Evolutionary conservation across 2,888 invertebrate genomes (phyloP), one percentile per base, ranked within the genome.

Genomic region (Halocaridina rubra): DNA sequence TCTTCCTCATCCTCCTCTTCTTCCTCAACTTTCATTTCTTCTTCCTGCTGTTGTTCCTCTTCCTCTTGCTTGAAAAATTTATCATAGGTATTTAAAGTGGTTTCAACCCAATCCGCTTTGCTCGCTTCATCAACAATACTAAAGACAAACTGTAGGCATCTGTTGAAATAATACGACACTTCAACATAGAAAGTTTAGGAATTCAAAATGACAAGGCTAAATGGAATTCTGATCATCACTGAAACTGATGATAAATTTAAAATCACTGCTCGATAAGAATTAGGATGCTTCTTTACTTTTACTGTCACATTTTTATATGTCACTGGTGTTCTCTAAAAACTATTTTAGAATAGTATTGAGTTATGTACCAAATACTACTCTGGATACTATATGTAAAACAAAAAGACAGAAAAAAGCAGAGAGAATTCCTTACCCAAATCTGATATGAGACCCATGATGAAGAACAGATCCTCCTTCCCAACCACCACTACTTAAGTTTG

Each of bases 101-200:
- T 82, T 53, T 79, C 53, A 13, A 74, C 76, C 86, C 86, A 86
- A 39, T 86, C 82, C 22, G 84, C 86, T 69, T 86, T 84, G 72
- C 84, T 88, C 3, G 88, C 88, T 53, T 85, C 85, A 27, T 88
- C 88, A 19, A 88, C 86, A 13, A 88, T 79, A 46, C 88, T 88
- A 77, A 88, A 88, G 80, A 88, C 88, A 81, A 88, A 88, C 81
- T 86, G 85, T 24, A 88, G 39, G 75, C 88, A 88, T 29, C 88
- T 88, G 67, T 7, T n/a, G n/a, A n/a, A n/a, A n/a, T n/a, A n/a
- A n/a, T n/a, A n/a, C n/a, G n/a, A n/a, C n/a, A n/a, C n/a, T n/a
- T n/a, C n/a, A n/a, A n/a, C n/a, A n/a, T n/a, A n/a, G n/a, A n/a
- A n/a, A n/a, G n/a, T n/a, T n/a, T n/a, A n/a, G n/a, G n/a, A n/a